phyloP scores from a whole-genome alignment of 2,888 invertebrate genomes.

The Keiferia lycopersicella region DNA sequence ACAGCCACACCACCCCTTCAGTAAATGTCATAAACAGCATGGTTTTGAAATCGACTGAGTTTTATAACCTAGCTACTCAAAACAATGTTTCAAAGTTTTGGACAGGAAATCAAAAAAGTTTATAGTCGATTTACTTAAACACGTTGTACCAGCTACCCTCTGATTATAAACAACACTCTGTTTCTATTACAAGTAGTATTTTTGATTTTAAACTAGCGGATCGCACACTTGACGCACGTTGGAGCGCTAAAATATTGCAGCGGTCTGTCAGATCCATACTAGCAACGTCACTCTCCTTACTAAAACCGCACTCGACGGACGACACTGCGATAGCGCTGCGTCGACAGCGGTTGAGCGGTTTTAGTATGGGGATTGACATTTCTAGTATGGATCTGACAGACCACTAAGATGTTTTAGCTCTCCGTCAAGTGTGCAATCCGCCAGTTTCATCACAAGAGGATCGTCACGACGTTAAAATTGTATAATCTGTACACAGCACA shows the following conservation, averaged over 20 bases:
- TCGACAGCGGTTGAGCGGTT: no score
- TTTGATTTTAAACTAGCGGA: constrained; percentile 37
- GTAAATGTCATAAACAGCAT: constrained; percentile 56
- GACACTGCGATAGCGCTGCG: no score
- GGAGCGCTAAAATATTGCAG: no score
- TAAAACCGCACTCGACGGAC: no score
- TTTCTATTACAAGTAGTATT: background rate
- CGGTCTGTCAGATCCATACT: no score
- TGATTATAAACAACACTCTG: constrained; percentile 34
- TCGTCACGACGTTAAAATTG: constrained; percentile 30
- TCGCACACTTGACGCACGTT: no score
- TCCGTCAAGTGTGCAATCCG: no score
- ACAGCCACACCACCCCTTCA: constrained; percentile 52
- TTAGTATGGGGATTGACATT: no score
- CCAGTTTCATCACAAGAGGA: constrained; percentile 29
- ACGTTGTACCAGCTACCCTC: constrained; percentile 59
- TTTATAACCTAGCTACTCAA: constrained; percentile 45
- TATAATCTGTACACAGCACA: constrained; percentile 41
- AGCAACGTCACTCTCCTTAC: no score
- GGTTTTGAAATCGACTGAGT: constrained; percentile 48
- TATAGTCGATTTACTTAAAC: constrained; percentile 58
- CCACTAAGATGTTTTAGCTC: no score
- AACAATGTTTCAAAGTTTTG: constrained; percentile 52
- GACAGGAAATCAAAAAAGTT: constrained; percentile 49
- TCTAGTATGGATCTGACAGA: no score